Conservation (phyloP, 1,140 invertebrate species). For the roundworm (Caenorhabditis elegans) region DNA sequence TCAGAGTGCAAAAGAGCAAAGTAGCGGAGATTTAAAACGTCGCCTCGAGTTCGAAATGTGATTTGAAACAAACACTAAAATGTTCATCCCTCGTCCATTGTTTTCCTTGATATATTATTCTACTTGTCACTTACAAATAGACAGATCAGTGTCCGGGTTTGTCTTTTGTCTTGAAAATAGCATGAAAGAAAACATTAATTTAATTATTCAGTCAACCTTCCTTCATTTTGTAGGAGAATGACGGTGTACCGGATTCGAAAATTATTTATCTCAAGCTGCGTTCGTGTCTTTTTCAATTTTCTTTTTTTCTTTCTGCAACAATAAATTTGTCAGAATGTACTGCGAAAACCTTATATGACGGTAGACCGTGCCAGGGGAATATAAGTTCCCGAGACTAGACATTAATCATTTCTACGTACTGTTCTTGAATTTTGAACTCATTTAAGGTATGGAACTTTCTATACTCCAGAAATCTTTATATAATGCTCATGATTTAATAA, state of each 20-base stretch:
- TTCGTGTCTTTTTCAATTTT: constrained; percentile 1
- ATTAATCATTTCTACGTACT: background rate
- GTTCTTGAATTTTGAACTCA: background rate
- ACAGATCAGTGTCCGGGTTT: too few species aligned
- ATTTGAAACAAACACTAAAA: background rate
- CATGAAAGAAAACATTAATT: background rate
- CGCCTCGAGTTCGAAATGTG: background rate
- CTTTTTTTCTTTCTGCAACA: background rate
- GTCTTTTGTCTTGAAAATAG: too few species aligned
- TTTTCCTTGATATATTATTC: background rate
- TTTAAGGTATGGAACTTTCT: background rate
- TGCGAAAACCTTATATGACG: too few species aligned
- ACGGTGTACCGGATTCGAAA: background rate
- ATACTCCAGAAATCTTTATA: background rate
- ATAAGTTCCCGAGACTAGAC: background rate
- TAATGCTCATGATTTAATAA: background rate
- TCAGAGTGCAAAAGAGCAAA: background rate
- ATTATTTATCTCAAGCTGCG: background rate
- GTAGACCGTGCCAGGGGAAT: background rate
- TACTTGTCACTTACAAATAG: background rate
- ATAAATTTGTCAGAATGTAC: constrained; percentile 1
- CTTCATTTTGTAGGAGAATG: background rate
- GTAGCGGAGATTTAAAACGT: background rate
- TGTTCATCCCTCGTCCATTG: background rate
- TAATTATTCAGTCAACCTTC: background rate